Evolutionary conservation across 2,888 invertebrate genomes (phyloP).

Genomic region (Brachylomia viminalis): DNA sequence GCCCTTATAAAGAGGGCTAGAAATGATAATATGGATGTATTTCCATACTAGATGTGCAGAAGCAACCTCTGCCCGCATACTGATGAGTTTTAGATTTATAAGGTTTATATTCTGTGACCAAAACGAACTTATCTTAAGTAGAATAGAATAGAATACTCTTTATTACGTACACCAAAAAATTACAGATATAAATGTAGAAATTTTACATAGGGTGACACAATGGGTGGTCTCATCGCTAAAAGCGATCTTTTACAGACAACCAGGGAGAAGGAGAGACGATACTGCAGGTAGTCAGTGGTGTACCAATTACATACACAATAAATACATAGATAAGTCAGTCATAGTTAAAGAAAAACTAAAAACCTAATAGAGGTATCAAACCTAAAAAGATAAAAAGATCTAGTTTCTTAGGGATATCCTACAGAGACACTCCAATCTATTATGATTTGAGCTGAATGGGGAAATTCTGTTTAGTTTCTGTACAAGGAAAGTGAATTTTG

Average conservation of each 20-base stretch:
- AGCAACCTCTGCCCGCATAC: conserved; percentile 26
- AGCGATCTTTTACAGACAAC: no score
- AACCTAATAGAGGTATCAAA: conserved; percentile 8
- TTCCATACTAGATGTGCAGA: conserved; percentile 15
- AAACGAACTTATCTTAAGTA: conserved; percentile 3
- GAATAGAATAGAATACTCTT: no score
- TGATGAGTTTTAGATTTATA: conserved; percentile 30
- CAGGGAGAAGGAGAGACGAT: no score
- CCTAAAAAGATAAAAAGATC: conserved; percentile 5
- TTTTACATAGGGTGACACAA: no score
- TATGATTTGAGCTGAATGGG: conserved; percentile 18
- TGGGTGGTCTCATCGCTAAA: no score
- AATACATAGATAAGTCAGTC: no score
- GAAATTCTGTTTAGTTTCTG: background rate
- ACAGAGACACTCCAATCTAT: conserved; percentile 23
- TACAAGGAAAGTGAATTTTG: conserved; percentile 5
- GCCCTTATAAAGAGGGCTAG: conserved; percentile 2
- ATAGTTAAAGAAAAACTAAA: background rate
- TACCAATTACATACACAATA: no score
- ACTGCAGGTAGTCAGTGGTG: no score
- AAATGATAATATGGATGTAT: conserved; percentile 6
- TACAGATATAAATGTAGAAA: no score
- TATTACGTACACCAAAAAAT: no score
- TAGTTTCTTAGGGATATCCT: conserved; percentile 4
- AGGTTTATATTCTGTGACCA: conserved; percentile 9